Percentiles rank a stretch among this genome's conserved stretches.
phyloP scores from a whole-genome alignment of 2,797 vertebrate genomes.

The Cirrhinus molitorella region DNA sequence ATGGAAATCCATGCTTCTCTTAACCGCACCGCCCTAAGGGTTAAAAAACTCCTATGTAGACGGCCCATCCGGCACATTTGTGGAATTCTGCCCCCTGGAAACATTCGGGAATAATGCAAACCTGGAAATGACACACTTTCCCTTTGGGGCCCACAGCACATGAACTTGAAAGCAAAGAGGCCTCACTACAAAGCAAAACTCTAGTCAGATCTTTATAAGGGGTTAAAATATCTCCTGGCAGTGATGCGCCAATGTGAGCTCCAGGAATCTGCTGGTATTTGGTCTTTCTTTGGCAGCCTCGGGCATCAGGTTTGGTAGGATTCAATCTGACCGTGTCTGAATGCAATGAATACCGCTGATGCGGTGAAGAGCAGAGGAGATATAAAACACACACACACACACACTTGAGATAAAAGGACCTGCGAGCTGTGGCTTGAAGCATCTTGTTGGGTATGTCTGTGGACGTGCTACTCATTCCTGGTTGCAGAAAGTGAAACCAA shows the following conservation, averaged over 20 bases:
- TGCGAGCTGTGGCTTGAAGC: slow-evolving; percentile 52
- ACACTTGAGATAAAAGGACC: slow-evolving; percentile 54
- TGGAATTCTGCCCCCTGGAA: slow-evolving; percentile 18
- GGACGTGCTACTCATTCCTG: slow-evolving; percentile 79
- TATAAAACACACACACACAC: slow-evolving; percentile 53
- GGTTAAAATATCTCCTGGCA: slow-evolving; percentile 40
- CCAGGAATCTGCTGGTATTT: slow-evolving; percentile 52
- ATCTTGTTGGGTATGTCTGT: slow-evolving; percentile 68
- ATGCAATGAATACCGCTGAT: slow-evolving; percentile 62
- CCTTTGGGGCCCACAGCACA: slow-evolving; percentile 64
- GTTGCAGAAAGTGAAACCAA: slow-evolving; percentile 71
- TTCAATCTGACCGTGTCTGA: slow-evolving; percentile 66
- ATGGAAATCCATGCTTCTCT: slow-evolving; percentile 51
- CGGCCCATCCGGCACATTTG: neutral
- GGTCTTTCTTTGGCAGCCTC: slow-evolving; percentile 45
- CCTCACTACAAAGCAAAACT: slow-evolving; percentile 67
- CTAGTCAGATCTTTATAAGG: slow-evolving; percentile 35
- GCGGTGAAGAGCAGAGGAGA: slow-evolving; percentile 57
- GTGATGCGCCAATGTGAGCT: slow-evolving; percentile 33
- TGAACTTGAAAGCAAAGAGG: neutral
- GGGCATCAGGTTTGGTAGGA: slow-evolving; percentile 67
- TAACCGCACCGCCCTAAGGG: slow-evolving; percentile 19
- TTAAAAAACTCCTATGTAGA: neutral
- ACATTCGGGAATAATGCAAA: slow-evolving; percentile 67
- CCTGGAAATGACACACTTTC: slow-evolving; percentile 69